Conservation (phyloP, 2,797 vertebrate species). For the Ibycter americanus region DNA sequence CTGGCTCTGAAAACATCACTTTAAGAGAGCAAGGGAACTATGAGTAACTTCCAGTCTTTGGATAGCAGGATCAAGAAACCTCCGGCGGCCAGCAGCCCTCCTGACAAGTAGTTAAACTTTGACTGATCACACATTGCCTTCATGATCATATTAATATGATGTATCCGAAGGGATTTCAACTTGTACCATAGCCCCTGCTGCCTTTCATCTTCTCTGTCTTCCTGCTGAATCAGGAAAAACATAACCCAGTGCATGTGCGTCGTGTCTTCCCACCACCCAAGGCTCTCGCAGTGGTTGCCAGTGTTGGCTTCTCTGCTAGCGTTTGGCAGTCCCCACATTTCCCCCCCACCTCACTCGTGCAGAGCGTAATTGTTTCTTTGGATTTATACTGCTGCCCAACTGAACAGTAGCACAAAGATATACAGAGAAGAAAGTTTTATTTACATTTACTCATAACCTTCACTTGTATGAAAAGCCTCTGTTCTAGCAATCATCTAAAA, state of each 20-base stretch:
- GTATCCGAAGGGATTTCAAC: neutral
- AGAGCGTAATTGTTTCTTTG: conserved; percentile 1
- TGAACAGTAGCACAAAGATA: neutral
- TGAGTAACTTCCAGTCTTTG: neutral
- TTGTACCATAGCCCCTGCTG: neutral
- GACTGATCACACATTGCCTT: neutral
- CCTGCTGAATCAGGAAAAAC: conserved; percentile 28
- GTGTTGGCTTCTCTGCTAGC: neutral
- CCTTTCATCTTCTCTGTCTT: conserved; percentile 7
- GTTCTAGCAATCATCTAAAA: neutral
- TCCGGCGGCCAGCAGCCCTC: neutral
- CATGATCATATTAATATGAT: neutral
- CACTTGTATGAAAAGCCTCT: neutral
- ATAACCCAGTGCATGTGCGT: neutral
- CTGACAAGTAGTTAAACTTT: neutral
- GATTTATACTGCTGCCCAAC: neutral
- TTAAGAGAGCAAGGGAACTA: neutral
- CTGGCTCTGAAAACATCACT: neutral
- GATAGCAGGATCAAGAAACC: neutral
- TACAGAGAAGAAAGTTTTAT: neutral
- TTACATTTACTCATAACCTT: neutral
- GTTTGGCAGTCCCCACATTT: neutral
- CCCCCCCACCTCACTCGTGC: neutral
- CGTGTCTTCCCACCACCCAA: neutral
- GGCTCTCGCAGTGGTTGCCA: neutral